Conservation (phyloP, 2,113 vertebrate species). For the Pterocles orientalis region DNA sequence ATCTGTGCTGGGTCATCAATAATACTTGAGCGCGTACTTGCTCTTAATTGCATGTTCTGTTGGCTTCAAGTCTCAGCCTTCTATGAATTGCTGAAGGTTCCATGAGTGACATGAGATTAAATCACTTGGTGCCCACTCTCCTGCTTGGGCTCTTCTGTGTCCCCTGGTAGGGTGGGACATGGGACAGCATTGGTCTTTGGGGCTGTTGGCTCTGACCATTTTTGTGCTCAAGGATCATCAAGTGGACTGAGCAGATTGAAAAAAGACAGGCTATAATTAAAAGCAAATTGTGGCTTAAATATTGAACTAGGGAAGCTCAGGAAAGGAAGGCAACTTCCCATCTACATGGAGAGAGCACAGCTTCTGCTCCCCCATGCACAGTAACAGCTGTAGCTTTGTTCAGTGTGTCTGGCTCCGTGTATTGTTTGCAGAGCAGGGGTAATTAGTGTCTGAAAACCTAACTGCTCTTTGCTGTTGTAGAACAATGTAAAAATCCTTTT, state of each 20-base stretch:
- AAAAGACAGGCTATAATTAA: not conserved
- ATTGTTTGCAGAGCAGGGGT: constrained; percentile 24
- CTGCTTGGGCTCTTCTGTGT: not conserved
- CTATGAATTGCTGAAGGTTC: not conserved
- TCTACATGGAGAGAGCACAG: not conserved
- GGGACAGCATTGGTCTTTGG: not conserved
- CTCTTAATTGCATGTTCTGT: not conserved
- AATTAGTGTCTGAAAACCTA: constrained; percentile 55
- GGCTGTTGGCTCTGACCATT: not conserved
- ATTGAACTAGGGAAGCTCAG: not conserved
- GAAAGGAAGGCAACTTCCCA: not conserved
- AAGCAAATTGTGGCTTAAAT: not conserved
- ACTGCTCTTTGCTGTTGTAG: not conserved
- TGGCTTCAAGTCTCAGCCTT: not conserved
- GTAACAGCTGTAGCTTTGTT: constrained; percentile 37
- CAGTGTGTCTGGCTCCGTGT: not conserved
- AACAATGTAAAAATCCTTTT: constrained; percentile 25
- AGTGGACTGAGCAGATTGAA: not conserved
- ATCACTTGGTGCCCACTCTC: not conserved
- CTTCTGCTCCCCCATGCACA: not conserved
- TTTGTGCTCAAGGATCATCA: not conserved
- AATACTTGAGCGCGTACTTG: not conserved
- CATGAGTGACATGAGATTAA: not conserved
- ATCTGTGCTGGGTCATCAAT: not conserved
- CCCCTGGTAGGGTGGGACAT: not conserved